Percentiles rank a stretch among this genome's conserved stretches.
These are phyloP conservation scores for Microctonus brassicae DNA, from an alignment of 2,888 invertebrate species.

Conservation along the genomic window DNA sequence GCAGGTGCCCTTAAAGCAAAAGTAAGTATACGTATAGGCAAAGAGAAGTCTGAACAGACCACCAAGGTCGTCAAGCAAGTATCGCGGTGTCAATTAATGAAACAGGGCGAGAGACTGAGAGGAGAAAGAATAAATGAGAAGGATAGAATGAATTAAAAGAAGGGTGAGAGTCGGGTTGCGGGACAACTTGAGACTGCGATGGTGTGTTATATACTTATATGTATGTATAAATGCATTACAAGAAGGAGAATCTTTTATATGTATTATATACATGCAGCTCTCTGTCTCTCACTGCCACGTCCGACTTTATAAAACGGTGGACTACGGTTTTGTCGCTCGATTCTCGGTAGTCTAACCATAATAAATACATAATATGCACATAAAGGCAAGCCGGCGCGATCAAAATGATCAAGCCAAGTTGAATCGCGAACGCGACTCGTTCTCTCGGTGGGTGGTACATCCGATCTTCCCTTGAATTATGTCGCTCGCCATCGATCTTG, in stretches of 20 bases:
- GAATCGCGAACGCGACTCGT: slow-evolving; percentile 43
- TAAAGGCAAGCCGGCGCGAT: slow-evolving; percentile 67
- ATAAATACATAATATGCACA: slow-evolving; percentile 70
- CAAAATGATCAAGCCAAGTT: slow-evolving; percentile 66
- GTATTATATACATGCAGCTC: too few relatives aligned
- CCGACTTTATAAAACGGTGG: neutral
- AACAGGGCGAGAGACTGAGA: slow-evolving; percentile 41
- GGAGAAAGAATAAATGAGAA: slow-evolving; percentile 31
- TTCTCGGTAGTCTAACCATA: slow-evolving; percentile 66
- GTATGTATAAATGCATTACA: slow-evolving; percentile 25
- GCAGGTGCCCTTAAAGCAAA: slow-evolving; percentile 32
- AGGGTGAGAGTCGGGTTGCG: slow-evolving; percentile 18
- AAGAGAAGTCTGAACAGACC: slow-evolving; percentile 57
- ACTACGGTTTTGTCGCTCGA: slow-evolving; percentile 66
- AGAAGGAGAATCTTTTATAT: slow-evolving; percentile 13
- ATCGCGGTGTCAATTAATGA: slow-evolving; percentile 70
- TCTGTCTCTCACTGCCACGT: neutral
- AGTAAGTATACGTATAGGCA: slow-evolving; percentile 18
- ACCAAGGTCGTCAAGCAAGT: slow-evolving; percentile 65
- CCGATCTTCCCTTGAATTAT: slow-evolving; percentile 46
- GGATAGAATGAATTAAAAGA: slow-evolving; percentile 25
- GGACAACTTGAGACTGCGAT: slow-evolving; percentile 2
- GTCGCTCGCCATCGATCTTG: slow-evolving; percentile 24
- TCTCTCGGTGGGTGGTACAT: slow-evolving; percentile 57
- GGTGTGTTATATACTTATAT: neutral